Percentiles rank a stretch among this genome's conserved stretches.
phyloP scores from a whole-genome alignment of 92 coral and sea anemone species.

The Phymanthus crucifer region DNA sequence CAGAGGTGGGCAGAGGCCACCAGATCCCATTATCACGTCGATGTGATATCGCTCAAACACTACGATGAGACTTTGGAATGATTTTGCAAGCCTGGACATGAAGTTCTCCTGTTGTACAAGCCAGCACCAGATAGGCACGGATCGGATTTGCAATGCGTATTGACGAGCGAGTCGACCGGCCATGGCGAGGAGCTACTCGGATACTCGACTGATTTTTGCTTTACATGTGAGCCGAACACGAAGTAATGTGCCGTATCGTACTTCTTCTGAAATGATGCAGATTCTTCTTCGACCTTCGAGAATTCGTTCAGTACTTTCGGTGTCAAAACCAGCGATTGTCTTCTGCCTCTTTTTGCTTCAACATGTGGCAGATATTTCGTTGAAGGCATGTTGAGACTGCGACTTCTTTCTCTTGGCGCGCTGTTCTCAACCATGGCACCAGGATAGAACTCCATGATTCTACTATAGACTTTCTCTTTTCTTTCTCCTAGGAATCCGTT shows the following conservation, averaged over 20 bases:
- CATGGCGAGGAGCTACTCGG: slow-evolving; percentile 20
- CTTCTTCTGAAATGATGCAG: slow-evolving; percentile 72
- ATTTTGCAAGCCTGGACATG: slow-evolving; percentile 16
- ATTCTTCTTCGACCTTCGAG: slow-evolving; percentile 68
- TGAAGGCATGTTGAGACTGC: slow-evolving; percentile 18
- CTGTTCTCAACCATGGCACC: slow-evolving; percentile 23
- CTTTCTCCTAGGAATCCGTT: background rate
- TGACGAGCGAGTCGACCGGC: slow-evolving; percentile 60
- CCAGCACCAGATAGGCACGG: slow-evolving; percentile 73
- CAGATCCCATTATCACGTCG: too few relatives aligned
- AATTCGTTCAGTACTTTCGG: slow-evolving; percentile 82
- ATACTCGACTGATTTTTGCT: slow-evolving; percentile 38
- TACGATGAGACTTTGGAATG: background rate
- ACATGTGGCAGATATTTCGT: background rate
- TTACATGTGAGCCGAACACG: slow-evolving; percentile 68
- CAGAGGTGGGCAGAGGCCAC: background rate
- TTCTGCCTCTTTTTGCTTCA: slow-evolving; percentile 22
- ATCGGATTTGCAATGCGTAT: slow-evolving; percentile 56
- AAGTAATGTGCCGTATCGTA: slow-evolving; percentile 73
- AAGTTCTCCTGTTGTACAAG: slow-evolving; percentile 44
- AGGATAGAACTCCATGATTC: slow-evolving; percentile 27
- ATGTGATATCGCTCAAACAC: background rate
- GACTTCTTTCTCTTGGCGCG: slow-evolving; percentile 17
- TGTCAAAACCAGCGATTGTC: slow-evolving; percentile 76
- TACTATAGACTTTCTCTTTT: background rate